phyloP scores from a whole-genome alignment of 2,888 invertebrate genomes.

The Linnaemya tessellans region DNA sequence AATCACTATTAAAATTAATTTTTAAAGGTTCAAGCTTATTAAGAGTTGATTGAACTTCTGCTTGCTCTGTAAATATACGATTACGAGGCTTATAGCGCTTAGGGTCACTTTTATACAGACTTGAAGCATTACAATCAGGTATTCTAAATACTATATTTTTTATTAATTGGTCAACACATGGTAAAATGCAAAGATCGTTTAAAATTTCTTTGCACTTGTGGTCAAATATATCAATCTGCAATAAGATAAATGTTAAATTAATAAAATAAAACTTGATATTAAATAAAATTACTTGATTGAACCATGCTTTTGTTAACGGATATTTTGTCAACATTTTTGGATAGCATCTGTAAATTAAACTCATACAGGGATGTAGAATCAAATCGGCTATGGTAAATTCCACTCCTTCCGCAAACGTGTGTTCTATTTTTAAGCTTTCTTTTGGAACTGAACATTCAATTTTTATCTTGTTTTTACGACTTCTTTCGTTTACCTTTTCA shows the following conservation, averaged over 20 bases:
- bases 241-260: constrained; percentile 5
- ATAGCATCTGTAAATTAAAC: constrained; percentile 85
- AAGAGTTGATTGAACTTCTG: constrained; percentile 87
- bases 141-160: constrained; percentile 73
- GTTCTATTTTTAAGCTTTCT: constrained; percentile 83
- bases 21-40: constrained; percentile 78
- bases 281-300: constrained; percentile 79
- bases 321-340: constrained; percentile 81
- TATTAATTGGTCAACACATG: constrained; percentile 8
- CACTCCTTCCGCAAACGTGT: constrained; percentile 92
- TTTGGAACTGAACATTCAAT: constrained; percentile 83
- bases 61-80: constrained; percentile 90
- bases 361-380: constrained; percentile 89
- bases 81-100: constrained; percentile 89
- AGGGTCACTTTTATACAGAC: constrained; percentile 87
- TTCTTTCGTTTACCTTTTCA: constrained; percentile 27
- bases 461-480: constrained; percentile 82
- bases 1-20: constrained; percentile 77
- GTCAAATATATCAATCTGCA: constrained; percentile 79
- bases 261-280: background rate
- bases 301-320: constrained; percentile 88
- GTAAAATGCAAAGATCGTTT: constrained; percentile 71
- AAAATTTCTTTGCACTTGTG: constrained; percentile 76
- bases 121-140: constrained; percentile 78
- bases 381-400: constrained; percentile 92